Percentiles rank a stretch among this genome's conserved stretches.
These are phyloP conservation scores for Pygmarrhopalites habei DNA, from an alignment of 1,140 invertebrate species.

Conservation along the genomic window DNA sequence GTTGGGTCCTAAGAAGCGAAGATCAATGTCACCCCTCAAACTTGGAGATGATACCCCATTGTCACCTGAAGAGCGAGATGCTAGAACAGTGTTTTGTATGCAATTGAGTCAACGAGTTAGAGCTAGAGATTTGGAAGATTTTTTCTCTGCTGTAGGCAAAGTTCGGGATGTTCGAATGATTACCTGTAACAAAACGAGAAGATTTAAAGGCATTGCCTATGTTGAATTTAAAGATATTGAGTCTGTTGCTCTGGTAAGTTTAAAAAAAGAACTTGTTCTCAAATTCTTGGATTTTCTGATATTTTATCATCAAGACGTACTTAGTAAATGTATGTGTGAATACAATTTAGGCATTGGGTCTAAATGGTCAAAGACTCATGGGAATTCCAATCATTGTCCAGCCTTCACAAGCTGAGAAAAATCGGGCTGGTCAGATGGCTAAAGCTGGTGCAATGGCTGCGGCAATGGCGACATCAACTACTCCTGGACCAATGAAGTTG, in stretches of 20 bases:
- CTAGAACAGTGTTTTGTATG: slow-evolving; percentile 97
- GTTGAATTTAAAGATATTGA: slow-evolving; percentile 98
- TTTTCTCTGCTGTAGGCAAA: slow-evolving; percentile 97
- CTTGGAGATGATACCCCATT: slow-evolving; percentile 45
- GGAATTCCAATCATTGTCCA: slow-evolving; percentile 97
- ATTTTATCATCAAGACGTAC: too few species aligned
- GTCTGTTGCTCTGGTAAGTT: slow-evolving; percentile 80
- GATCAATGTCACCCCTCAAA: slow-evolving; percentile 36
- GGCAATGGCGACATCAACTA: slow-evolving; percentile 60
- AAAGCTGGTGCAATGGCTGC: slow-evolving; percentile 46
- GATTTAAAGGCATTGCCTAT: slow-evolving; percentile 99
- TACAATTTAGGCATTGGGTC: slow-evolving; percentile 93
- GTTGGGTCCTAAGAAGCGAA: slow-evolving; percentile 39
- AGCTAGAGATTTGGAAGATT: slow-evolving; percentile 94
- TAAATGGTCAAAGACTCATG: slow-evolving; percentile 92
- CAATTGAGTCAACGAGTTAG: slow-evolving; percentile 89
- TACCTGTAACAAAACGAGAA: slow-evolving; percentile 95
- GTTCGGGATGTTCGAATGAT: slow-evolving; percentile 97
- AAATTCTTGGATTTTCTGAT: too few species aligned
- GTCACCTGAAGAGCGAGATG: slow-evolving; percentile 95
- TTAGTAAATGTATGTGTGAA: too few species aligned
- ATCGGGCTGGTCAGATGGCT: slow-evolving; percentile 79
- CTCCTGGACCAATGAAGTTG: slow-evolving; percentile 80
- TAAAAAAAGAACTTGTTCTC: too few species aligned
- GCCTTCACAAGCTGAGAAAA: slow-evolving; percentile 97